Percentiles rank a stretch among this genome's conserved stretches.
These are phyloP conservation scores for Theonella swinhoei DNA, from an alignment of 37 sponge, comb jelly and placozoan genomes.

Conservation along the genomic window DNA sequence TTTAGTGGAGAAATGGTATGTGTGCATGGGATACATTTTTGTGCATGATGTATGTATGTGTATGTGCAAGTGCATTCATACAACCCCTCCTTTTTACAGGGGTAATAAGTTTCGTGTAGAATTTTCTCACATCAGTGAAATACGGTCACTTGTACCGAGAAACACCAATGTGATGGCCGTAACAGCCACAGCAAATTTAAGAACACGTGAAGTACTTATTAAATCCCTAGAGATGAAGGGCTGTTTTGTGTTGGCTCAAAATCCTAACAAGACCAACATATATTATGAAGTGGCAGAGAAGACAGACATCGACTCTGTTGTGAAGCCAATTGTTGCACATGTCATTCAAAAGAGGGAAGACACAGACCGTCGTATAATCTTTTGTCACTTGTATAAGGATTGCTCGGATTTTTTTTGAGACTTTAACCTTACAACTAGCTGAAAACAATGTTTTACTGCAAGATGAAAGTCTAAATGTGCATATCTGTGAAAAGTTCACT, in stretches of 20 bases:
- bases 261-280: slow-evolving; percentile 19
- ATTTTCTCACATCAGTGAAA: not conserved
- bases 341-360: not conserved
- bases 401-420: not conserved
- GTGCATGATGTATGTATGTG: not conserved
- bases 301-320: not conserved
- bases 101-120: slow-evolving; percentile 9
- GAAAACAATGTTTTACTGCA: not conserved
- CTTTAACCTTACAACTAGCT: not conserved
- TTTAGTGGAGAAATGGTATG: slow-evolving; percentile 27
- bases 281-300: slow-evolving; percentile 10
- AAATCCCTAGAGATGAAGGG: slow-evolving; percentile 11
- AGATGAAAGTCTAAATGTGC: too few species aligned
- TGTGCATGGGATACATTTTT: not conserved
- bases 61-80: not conserved
- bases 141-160: slow-evolving; percentile 11
- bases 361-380: slow-evolving; percentile 3
- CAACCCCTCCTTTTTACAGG: slow-evolving; percentile 10
- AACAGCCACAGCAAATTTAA: slow-evolving; percentile 24
- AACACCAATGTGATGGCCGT: slow-evolving; percentile 15
- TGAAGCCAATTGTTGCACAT: not conserved
- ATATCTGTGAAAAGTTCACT: slow-evolving; percentile 42
- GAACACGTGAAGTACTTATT: not conserved
- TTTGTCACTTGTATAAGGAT: slow-evolving; percentile 16
- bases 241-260: not conserved